phyloP scores from a whole-genome alignment of 2,113 vertebrate genomes.

The Siphamia tubifer region DNA sequence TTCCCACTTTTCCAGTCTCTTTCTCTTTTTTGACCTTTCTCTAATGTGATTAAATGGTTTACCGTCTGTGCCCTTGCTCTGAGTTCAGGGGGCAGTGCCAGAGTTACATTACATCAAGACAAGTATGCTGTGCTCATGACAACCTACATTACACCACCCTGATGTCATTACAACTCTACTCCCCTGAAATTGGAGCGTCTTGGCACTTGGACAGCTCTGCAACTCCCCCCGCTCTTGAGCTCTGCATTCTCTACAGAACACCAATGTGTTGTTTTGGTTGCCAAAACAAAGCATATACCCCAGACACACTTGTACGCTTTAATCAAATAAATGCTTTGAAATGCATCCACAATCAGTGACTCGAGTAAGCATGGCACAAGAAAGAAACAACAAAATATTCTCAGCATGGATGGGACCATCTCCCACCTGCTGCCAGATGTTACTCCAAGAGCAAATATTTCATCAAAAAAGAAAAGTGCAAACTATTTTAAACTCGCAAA shows the following conservation, averaged over 20 bases:
- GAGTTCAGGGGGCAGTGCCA: conserved; percentile 34
- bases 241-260: neutral
- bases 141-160: conserved; percentile 62
- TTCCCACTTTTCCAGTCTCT: neutral
- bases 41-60: conserved; percentile 16
- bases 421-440: conserved; percentile 32
- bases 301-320: conserved; percentile 4
- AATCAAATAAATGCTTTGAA: conserved; percentile 31
- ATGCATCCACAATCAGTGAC: neutral
- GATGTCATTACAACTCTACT: conserved; percentile 60
- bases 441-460: conserved; percentile 27
- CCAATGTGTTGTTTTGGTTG: conserved; percentile 39
- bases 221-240: conserved; percentile 37
- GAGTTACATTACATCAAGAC: conserved; percentile 56
- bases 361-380: neutral
- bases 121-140: conserved; percentile 55
- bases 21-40: neutral
- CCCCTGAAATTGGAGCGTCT: conserved; percentile 50
- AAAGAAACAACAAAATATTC: too few relatives aligned
- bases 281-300: conserved; percentile 59
- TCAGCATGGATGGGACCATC: neutral
- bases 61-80: conserved; percentile 17
- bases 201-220: conserved; percentile 55
- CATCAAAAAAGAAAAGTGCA: neutral
- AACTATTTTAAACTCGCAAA: conserved; percentile 13